Conservation (phyloP, 2,113 vertebrate species). For the Triplophysa rosa region DNA sequence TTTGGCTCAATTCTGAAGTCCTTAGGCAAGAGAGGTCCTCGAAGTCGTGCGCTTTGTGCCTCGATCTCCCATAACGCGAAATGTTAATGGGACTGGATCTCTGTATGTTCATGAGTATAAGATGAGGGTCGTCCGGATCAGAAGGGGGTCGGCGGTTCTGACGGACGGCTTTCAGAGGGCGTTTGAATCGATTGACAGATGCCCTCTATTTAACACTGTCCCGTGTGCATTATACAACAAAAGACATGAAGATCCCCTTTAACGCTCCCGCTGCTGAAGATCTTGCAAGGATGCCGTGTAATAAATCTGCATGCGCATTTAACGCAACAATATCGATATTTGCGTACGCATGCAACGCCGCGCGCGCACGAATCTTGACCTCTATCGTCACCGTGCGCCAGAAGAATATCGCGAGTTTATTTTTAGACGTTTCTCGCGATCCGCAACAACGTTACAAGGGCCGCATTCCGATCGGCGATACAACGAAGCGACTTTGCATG, state of each 20-base stretch:
- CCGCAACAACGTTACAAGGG: not conserved
- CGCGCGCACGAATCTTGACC: conserved; percentile 22
- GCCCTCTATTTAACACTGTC: conserved; percentile 27
- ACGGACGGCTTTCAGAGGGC: conserved; percentile 26
- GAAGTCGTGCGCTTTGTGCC: conserved; percentile 98
- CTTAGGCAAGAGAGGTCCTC: conserved; percentile 93
- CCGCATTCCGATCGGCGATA: not conserved
- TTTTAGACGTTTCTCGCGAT: not conserved
- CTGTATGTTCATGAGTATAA: conserved; percentile 99
- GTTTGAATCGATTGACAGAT: conserved; percentile 12
- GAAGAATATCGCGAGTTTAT: not conserved
- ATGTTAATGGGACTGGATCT: conserved; percentile 99
- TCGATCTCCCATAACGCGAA: conserved; percentile 96
- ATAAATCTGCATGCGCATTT: conserved; percentile 5
- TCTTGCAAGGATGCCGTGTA: not conserved
- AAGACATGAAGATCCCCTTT: conserved; percentile 27
- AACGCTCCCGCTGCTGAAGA: not conserved
- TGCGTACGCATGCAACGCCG: conserved; percentile 3
- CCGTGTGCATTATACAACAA: not conserved
- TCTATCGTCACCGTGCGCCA: not conserved
- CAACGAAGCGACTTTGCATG: conserved; percentile 7
- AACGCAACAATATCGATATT: not conserved
- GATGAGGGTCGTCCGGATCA: conserved; percentile 68
- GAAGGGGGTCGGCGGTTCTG: conserved; percentile 32
- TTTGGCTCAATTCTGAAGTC: conserved; percentile 90